A percentile compares a stretch with the other conserved stretches of the same genome.
Conservation (phyloP, 2,888 invertebrate genomes). For the Ommatoiulus sabulosus region DNA sequence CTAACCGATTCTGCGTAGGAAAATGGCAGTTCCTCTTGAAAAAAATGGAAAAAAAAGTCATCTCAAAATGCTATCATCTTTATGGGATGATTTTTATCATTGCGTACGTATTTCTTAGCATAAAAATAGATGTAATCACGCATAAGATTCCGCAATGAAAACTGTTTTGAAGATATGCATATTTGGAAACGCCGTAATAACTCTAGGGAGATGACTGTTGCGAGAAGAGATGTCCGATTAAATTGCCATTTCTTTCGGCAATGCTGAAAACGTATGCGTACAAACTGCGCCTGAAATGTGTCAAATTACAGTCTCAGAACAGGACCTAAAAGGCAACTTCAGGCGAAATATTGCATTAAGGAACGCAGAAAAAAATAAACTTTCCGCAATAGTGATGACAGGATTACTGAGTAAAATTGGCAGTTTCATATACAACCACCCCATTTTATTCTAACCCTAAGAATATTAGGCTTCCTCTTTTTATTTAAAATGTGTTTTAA, state of each 20-base stretch:
- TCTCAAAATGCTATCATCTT: constrained; percentile 26
- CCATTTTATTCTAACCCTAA: too few species aligned
- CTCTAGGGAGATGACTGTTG: constrained; percentile 35
- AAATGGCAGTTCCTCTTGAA: constrained; percentile 2
- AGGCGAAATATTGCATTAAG: not conserved
- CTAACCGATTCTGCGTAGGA: not conserved
- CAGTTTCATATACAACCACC: not conserved
- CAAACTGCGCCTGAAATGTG: not conserved
- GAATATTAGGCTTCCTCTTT: too few species aligned
- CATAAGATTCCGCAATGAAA: constrained; percentile 16
- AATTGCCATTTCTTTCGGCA: constrained; percentile 4
- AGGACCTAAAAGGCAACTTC: not conserved
- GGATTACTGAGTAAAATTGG: not conserved
- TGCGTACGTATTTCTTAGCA: not conserved
- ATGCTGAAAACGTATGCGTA: not conserved
- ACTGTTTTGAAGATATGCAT: constrained; percentile 5
- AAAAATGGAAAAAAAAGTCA: not conserved
- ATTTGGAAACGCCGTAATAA: not conserved
- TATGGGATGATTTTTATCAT: constrained; percentile 43
- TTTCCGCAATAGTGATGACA: not conserved
- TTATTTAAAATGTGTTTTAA: too few species aligned
- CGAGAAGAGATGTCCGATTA: constrained; percentile 35
- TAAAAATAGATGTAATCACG: constrained; percentile 40
- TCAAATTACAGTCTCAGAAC: not conserved
- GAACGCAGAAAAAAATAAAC: not conserved